phyloP scores from a whole-genome alignment of 2,113 vertebrate genomes.

The Psephotus haematonotus region DNA sequence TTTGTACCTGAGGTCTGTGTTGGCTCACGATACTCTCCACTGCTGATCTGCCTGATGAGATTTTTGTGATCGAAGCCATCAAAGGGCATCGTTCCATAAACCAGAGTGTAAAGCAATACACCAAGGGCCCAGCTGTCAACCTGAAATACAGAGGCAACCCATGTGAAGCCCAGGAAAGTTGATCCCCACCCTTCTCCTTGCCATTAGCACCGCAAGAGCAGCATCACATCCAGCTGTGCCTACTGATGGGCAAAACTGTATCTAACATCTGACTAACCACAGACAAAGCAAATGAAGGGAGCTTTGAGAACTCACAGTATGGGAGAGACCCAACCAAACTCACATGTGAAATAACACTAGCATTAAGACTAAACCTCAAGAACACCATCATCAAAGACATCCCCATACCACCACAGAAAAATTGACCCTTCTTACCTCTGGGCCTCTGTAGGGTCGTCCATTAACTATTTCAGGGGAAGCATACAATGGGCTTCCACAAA shows the following conservation, averaged over 20 bases:
- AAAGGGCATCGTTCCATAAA: slow-evolving; percentile 98
- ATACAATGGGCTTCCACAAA: slow-evolving; percentile 95
- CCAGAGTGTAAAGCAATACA: slow-evolving; percentile 95
- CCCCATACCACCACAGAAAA: background rate
- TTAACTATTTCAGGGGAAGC: slow-evolving; percentile 99
- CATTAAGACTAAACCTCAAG: background rate
- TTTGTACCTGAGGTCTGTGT: slow-evolving; percentile 94
- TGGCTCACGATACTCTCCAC: slow-evolving; percentile 96
- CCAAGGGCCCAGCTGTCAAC: slow-evolving; percentile 99
- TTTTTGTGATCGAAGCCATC: slow-evolving; percentile 97
- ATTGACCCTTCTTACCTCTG: slow-evolving; percentile 82
- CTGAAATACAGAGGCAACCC: slow-evolving; percentile 74
- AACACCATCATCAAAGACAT: background rate
- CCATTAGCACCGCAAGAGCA: background rate
- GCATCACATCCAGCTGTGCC: background rate
- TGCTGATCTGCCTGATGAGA: slow-evolving; percentile 98
- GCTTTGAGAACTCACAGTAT: background rate
- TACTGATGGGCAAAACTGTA: background rate
- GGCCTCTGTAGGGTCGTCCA: slow-evolving; percentile 93
- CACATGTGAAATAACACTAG: background rate
- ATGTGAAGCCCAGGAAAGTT: background rate
- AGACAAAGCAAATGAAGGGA: background rate
- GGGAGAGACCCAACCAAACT: background rate
- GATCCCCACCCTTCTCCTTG: background rate
- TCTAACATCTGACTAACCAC: background rate